Conservation (phyloP, 2,797 vertebrate species). For the Dendrocincla tyrannina region DNA sequence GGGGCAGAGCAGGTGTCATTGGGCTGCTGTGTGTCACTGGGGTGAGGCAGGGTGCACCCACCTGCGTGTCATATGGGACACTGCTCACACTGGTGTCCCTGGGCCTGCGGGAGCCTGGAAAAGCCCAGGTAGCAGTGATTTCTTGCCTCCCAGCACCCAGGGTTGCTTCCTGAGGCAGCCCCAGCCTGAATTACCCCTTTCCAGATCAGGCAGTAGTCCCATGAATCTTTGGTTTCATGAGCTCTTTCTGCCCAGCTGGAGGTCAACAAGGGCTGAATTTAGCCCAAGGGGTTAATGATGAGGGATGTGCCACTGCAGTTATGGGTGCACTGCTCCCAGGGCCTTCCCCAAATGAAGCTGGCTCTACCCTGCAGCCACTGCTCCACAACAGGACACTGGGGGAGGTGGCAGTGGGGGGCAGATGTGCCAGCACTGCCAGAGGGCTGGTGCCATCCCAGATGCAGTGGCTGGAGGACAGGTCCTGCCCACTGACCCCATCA, state of each 20-base stretch:
- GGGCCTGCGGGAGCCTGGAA: neutral
- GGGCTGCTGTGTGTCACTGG: neutral
- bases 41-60: neutral
- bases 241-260: neutral
- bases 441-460: neutral
- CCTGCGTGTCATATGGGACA: rapidly evolving
- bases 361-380: neutral
- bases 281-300: neutral
- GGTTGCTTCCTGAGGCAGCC: neutral
- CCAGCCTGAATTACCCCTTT: neutral
- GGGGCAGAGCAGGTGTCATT: neutral
- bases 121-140: neutral
- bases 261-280: neutral
- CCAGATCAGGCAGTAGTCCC: neutral
- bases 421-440: no score
- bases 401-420: no score
- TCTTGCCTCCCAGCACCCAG: neutral
- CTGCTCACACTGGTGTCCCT: neutral
- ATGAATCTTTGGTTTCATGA: neutral
- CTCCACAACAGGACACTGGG: neutral
- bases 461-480: neutral
- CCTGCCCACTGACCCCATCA: neutral
- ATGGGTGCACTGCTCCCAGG: neutral
- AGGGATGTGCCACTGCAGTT: rapidly evolving
- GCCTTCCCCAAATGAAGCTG: neutral